phyloP scores from a whole-genome alignment of 2,888 invertebrate genomes.

The Himalopsyche kuldschensis region DNA sequence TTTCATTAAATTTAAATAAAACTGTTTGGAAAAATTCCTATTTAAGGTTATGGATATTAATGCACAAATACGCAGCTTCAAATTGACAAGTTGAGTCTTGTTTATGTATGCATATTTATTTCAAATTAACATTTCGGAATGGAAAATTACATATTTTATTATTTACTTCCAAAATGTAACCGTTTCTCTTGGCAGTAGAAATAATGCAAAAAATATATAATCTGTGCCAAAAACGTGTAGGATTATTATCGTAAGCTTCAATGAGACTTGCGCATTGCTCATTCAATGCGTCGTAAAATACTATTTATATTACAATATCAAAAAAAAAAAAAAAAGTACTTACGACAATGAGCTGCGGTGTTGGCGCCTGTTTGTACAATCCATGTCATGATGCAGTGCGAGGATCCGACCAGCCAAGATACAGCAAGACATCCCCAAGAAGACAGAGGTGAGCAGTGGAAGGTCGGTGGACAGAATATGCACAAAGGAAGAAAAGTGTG shows the following conservation, averaged over 20 bases:
- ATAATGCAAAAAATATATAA: neutral
- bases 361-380: slow-evolving; percentile 50
- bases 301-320: neutral
- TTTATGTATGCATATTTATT: neutral
- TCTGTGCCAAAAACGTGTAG: neutral
- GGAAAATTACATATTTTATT: neutral
- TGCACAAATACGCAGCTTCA: too few relatives aligned
- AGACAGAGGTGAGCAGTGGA: slow-evolving; percentile 30
- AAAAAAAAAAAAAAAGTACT: slow-evolving; percentile 43
- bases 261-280: too few relatives aligned
- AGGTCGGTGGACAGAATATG: slow-evolving; percentile 34
- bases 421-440: slow-evolving; percentile 30
- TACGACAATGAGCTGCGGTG: slow-evolving; percentile 60
- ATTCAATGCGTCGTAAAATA: too few relatives aligned
- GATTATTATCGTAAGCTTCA: neutral
- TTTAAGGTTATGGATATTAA: too few relatives aligned
- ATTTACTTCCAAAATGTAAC: neutral
- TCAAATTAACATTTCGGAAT: neutral
- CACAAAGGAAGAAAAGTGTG: slow-evolving; percentile 22
- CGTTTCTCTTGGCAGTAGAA: neutral
- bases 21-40: too few relatives aligned
- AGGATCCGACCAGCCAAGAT: slow-evolving; percentile 42
- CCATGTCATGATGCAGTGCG: neutral
- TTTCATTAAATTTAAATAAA: too few relatives aligned
- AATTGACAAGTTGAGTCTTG: too few relatives aligned